Conservation (phyloP, 2,888 invertebrate species). For the Ochropleura plecta region DNA sequence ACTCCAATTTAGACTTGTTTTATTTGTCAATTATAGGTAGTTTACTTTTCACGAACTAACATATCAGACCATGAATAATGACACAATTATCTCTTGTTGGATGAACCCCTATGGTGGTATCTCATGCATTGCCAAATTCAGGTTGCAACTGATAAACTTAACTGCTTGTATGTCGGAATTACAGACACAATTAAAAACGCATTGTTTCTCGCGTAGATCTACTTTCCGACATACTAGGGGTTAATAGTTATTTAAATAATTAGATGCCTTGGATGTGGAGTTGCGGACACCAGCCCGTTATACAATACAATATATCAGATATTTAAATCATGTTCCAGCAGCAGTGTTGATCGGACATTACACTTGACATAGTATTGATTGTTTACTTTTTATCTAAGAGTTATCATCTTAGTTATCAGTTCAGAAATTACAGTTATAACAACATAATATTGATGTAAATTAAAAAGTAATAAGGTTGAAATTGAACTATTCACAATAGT, state of each 20-base stretch:
- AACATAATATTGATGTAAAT: background rate
- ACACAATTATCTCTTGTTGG: background rate
- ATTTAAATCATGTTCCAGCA: background rate
- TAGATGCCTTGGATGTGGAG: too few relatives aligned
- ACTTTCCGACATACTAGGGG: too few relatives aligned
- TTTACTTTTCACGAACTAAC: background rate
- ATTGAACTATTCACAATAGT: background rate
- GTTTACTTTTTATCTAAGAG: background rate
- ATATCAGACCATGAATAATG: background rate
- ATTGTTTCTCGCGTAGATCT: too few relatives aligned
- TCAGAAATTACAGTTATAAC: background rate
- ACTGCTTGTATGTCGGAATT: too few relatives aligned
- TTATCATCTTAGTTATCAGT: background rate
- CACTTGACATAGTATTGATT: background rate
- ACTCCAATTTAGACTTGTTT: background rate
- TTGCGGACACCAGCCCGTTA: too few relatives aligned
- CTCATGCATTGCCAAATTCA: background rate
- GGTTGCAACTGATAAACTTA: background rate
- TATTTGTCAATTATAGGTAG: background rate
- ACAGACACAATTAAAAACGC: too few relatives aligned
- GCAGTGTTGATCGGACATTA: background rate
- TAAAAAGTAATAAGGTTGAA: background rate
- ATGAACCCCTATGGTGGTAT: background rate
- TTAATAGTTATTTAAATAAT: too few relatives aligned
- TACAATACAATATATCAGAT: background rate